phyloP scores from a whole-genome alignment of 2,113 vertebrate species.

The Carettochelys insculpta region DNA sequence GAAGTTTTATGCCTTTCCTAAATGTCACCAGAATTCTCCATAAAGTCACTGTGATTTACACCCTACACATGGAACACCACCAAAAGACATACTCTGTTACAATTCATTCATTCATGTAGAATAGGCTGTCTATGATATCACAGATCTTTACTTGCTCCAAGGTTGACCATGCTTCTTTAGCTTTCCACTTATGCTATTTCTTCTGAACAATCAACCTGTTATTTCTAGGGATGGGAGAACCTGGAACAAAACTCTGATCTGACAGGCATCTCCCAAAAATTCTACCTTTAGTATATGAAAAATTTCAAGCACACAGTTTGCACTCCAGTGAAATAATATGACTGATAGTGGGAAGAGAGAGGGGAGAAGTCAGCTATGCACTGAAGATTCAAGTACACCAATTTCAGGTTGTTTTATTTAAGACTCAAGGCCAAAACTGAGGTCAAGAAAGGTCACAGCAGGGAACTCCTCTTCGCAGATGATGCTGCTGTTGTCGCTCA shows the following conservation, averaged over 20 bases:
- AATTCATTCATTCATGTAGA: slow-evolving; percentile 34
- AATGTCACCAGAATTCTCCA: slow-evolving; percentile 27
- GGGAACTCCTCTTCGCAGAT: too few relatives aligned
- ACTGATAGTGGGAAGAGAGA: slow-evolving; percentile 34
- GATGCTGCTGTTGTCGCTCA: too few relatives aligned
- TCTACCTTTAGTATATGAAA: slow-evolving; percentile 45
- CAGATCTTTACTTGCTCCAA: slow-evolving; percentile 39
- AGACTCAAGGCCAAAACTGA: too few relatives aligned
- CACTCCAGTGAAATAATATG: slow-evolving; percentile 46
- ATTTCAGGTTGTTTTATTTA: neutral
- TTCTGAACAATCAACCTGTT: neutral
- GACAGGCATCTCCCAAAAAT: slow-evolving; percentile 33
- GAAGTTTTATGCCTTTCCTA: neutral
- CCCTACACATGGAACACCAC: neutral
- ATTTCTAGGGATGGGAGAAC: neutral
- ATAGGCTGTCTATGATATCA: slow-evolving; percentile 19
- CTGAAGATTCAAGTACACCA: slow-evolving; percentile 10
- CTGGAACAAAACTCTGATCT: slow-evolving; percentile 53
- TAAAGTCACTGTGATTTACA: neutral
- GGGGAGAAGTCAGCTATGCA: neutral
- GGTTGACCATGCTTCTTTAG: slow-evolving; percentile 38
- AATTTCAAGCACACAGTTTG: slow-evolving; percentile 61
- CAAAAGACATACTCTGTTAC: neutral
- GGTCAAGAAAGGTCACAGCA: too few relatives aligned
- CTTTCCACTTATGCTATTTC: neutral